These are phyloP conservation scores for Mythimna impura DNA, from an alignment of 2,888 invertebrate genomes.

Conservation along the genomic window DNA sequence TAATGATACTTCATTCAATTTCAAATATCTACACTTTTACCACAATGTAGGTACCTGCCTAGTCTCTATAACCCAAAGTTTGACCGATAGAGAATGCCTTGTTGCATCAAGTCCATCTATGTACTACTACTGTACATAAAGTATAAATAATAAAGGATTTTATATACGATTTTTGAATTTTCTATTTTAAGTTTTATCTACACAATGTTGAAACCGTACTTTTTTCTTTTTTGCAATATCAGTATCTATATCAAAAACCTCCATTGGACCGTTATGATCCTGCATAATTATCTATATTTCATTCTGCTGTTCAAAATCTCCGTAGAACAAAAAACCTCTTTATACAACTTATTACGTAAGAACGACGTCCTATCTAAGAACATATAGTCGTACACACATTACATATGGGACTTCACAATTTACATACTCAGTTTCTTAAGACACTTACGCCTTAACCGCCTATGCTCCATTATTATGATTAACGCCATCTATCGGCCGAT, in stretches of 20 bases:
- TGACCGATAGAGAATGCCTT: too few relatives aligned
- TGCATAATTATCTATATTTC: background rate
- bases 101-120: too few relatives aligned
- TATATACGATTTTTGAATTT: constrained; percentile 2
- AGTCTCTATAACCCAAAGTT: too few relatives aligned
- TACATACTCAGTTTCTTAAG: constrained; percentile 28
- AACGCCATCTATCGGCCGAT: constrained; percentile 63
- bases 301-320: too few relatives aligned
- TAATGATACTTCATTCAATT: too few relatives aligned
- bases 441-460: constrained; percentile 38
- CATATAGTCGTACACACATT: background rate
- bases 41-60: too few relatives aligned
- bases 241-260: background rate
- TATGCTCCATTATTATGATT: constrained; percentile 60
- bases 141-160: constrained; percentile 26
- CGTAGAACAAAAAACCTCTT: background rate
- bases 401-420: constrained; percentile 19
- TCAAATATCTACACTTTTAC: too few relatives aligned
- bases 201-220: background rate
- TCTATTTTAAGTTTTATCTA: background rate
- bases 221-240: background rate
- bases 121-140: too few relatives aligned
- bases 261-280: background rate
- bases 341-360: background rate
- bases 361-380: background rate